Base-by-base conservation (phyloP, 1,140 invertebrate genomes). In the Aphidius ervi region DNA sequence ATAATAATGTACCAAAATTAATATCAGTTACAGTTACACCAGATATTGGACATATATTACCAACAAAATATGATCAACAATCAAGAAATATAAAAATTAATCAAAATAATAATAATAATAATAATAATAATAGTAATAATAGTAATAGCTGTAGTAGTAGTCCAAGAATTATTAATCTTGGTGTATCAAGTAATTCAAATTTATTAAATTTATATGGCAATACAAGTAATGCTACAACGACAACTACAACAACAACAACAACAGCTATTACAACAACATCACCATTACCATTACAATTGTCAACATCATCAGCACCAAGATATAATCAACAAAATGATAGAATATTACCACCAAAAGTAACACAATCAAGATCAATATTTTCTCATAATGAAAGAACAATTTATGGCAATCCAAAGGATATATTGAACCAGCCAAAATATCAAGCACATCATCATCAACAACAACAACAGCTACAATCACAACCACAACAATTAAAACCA, bases 331-430 rank as follows among this genome's bases (percentile, higher is more conserved):
- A 68, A 2, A 76, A 73, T 54, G 73, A 72, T 8, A 67, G 72
- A 46, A 57, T 70, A 48, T 5, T 67, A 45, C 85, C 84, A 0
- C 86, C 84, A 0, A 84, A 81, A 67, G 85, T 87, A 0, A 83
- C 84, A 3, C 87, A 88, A 66, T 86, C 82, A 0, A 83, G 82
- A 45, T 85, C 83, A 10, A 86, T 87, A 49, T 89, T 86, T 69
- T 78, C 79, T 2, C 82, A 83, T 41, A 84, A 81, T 10, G 85
- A 87, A 65, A 85, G 82, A 62, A 87, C 80, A 0, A 84, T 88
- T 6, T 88, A 89, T 64, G 86, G 87, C 0, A 87, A 88, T 74
- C 87, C 87, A 0, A 88, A 88, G 67, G 86, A 88, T 62, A 81
- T 83, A 8, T 77, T 85, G 62, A 75, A 81, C 65, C 74, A 81